phyloP scores from a whole-genome alignment of 2,113 vertebrate genomes.

The Alligator sinensis region DNA sequence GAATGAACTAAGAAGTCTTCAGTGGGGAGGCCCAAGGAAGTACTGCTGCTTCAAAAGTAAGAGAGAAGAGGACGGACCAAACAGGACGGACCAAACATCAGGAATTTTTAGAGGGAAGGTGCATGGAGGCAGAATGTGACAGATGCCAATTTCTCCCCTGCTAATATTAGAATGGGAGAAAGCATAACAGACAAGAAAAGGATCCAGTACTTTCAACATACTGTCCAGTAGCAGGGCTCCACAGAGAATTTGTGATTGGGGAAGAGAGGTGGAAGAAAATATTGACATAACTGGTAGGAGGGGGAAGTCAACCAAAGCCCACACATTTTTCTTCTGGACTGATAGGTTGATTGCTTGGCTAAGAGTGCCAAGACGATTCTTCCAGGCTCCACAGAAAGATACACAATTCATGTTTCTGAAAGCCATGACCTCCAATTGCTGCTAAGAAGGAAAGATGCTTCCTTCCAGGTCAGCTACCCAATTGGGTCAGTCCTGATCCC shows the following conservation, averaged over 20 bases:
- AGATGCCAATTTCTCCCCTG: not conserved
- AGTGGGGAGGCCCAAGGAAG: not conserved
- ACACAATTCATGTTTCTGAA: not conserved
- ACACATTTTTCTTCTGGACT: not conserved
- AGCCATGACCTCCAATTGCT: not conserved
- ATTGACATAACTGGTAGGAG: not conserved
- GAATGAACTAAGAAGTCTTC: not conserved
- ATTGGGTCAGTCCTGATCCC: not conserved
- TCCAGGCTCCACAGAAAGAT: not conserved
- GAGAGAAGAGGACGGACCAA: rapidly evolving
- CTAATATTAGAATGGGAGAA: not conserved
- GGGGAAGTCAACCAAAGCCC: not conserved
- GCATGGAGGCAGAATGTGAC: not conserved
- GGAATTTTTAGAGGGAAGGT: not conserved
- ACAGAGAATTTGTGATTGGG: not conserved
- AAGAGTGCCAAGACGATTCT: not conserved
- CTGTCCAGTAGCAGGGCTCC: not conserved
- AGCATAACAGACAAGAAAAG: not conserved
- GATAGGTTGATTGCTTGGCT: not conserved
- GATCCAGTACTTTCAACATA: not conserved
- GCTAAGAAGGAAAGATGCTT: not conserved
- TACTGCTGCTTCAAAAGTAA: not conserved
- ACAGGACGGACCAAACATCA: not conserved
- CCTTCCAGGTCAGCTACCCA: not conserved
- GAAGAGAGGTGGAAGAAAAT: not conserved